These are phyloP conservation scores for Ochropleura plecta DNA, from an alignment of 2,888 invertebrate genomes.

Conservation along the genomic window DNA sequence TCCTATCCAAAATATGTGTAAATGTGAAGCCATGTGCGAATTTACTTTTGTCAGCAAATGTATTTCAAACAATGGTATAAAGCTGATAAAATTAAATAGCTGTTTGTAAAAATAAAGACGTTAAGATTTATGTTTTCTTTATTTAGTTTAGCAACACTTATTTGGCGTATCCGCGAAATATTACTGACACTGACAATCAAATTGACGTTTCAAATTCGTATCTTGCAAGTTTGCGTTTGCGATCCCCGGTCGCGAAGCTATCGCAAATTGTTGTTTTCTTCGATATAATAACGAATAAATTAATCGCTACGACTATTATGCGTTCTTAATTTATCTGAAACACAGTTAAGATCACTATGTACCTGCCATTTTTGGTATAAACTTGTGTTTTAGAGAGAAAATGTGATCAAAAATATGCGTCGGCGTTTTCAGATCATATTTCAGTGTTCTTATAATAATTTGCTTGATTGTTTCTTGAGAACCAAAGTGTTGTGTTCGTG, in stretches of 20 bases:
- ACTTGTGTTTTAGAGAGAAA: constrained; percentile 7
- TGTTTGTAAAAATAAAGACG: background rate
- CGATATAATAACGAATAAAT: constrained; percentile 26
- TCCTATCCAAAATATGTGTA: background rate
- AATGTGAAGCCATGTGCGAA: background rate
- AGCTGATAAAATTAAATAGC: no score
- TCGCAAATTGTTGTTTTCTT: constrained; percentile 38
- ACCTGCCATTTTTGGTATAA: background rate
- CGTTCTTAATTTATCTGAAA: background rate
- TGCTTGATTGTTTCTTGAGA: constrained; percentile 36
- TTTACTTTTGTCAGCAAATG: background rate
- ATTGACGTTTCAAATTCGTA: constrained; percentile 38
- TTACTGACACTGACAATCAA: constrained; percentile 29
- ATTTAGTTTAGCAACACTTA: constrained; percentile 1
- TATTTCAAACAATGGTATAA: background rate
- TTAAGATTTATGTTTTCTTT: background rate
- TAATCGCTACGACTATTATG: constrained; percentile 5
- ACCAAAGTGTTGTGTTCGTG: constrained; percentile 42
- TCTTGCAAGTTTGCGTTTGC: constrained; percentile 24
- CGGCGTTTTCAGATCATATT: constrained; percentile 50
- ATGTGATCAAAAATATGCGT: constrained; percentile 34
- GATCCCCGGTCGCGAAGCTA: constrained; percentile 25
- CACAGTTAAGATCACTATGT: background rate
- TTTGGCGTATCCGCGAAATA: no score
- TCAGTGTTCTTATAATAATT: constrained; percentile 42